These are phyloP conservation scores for Sphinx pinastri DNA, from an alignment of 2,888 invertebrate species.

Conservation along the genomic window DNA sequence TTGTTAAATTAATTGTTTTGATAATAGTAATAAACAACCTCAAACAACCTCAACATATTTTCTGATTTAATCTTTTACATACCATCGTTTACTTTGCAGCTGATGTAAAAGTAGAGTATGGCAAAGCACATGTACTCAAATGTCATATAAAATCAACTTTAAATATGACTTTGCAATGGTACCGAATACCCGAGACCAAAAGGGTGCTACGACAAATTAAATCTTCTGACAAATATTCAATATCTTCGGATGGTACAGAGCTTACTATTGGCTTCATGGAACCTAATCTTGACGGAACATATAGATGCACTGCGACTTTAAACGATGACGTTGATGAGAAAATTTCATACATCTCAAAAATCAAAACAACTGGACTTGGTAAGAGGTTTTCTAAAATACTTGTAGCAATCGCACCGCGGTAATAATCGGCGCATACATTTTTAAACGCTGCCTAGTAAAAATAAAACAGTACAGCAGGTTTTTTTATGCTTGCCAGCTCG, in stretches of 20 bases:
- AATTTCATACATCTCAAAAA: background rate
- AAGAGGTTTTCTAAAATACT: background rate
- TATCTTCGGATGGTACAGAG: constrained; percentile 4
- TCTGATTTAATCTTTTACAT: background rate
- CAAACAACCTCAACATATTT: no score
- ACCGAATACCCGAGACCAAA: background rate
- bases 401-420: background rate
- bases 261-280: constrained; percentile 15
- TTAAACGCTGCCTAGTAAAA: no score
- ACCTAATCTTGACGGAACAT: background rate
- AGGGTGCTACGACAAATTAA: background rate
- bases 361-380: background rate
- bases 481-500: no score
- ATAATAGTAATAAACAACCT: no score
- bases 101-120: background rate
- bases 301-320: background rate
- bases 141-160: background rate
- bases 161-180: background rate
- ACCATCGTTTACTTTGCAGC: background rate
- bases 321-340: background rate
- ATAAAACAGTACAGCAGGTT: no score
- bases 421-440: background rate
- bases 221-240: constrained; percentile 5
- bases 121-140: background rate
- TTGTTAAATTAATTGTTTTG: no score